Base-by-base conservation (phyloP, 2,888 invertebrate species). In the Carpatolechia fugitivella region DNA sequence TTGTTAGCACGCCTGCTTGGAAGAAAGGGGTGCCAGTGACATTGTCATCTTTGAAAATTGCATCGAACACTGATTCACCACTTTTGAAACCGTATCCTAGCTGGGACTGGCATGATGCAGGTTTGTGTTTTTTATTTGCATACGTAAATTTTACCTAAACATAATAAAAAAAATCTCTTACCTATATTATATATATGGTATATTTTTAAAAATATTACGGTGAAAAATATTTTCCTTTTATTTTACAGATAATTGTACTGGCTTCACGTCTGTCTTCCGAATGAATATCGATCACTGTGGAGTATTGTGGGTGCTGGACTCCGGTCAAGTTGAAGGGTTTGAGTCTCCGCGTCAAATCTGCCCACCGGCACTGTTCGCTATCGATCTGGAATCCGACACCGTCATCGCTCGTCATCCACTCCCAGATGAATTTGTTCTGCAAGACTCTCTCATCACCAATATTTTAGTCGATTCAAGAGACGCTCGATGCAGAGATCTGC, bases 301-400 rank as follows among this genome's bases (percentile, higher is more conserved):
- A 51, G 91, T 95, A 1, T 90, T 96, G 66, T 96, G 96, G 96
- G 92, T 95, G 0, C 90, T 96, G 24, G 96, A 96, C 77, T 94
- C 95, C 0, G 96, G 96, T 0, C 93, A 94, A 70, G 92, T 94
- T 0, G 93, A 96, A 70, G 92, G 93, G 0, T 93, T 93, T 13
- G 92, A 92, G 63, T 78, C 83, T 0, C 91, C 94, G 0, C 92
- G 91, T 36, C 94, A 94, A 69, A 79, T 94, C 2, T 95, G 95
- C 67, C 93, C 95, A 0, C 95, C 96, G 0, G 92, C 95, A 55
- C 88, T 96, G 38, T 91, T 93, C 53, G 92, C 95, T n/a, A 95
- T 94, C 66, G 93, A 95, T 69, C 80, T 96, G 36, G 85, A 85
- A 35, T 94, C 93, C 0, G 93, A 96, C 72, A 80, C 90, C 31